Base-by-base conservation (phyloP, 2,888 invertebrate species). In the Germaria angustata region DNA sequence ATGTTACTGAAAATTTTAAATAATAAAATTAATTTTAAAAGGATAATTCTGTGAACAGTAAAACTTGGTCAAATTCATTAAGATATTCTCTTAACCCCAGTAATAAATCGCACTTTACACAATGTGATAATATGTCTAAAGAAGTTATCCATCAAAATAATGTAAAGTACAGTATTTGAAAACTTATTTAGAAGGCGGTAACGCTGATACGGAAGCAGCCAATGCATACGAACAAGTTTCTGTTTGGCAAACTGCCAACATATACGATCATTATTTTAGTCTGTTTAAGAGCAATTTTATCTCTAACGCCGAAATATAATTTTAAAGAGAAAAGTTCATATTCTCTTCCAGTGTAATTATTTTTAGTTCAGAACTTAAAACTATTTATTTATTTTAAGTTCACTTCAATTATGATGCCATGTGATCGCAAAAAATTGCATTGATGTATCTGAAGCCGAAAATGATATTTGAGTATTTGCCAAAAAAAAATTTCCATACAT, bases 361-460 rank as follows among this genome's bases (percentile, higher is more conserved):
- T 57, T 77, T 53, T 36, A 44, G 41, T 61, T 69, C 32, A 34
- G 32, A 68, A 61, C 51, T 34, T 69, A 28, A 39, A 22, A 34
- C 39, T 68, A 46, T 53, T 69, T 51, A 53, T 68, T 39, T 44
- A 59, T 77, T 61, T 69, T 69, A 2, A 46, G 44, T 68, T 68
- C 72, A 59, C 72, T 36, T 39, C 65, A 81, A 81, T 81, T 81
- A 81, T 49, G 63, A 80, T 77, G 77, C 71, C 81, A 77, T 77
- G 77, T 77, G 77, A 59, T 53, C 68, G 77, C 61, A 72, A 39
- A 49, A 65, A 61, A 76, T 24, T 72, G 68, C 66, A 61, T 13
- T 77, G n/a, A 44, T 66, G 46, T 66, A 68, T 59, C 36, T 15
- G 41, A 53, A 41, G n/a, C 15, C 6, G 6, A 61, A 55, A 49